A percentile compares a stretch with the other conserved stretches of the same genome.
Evolutionary conservation across 1,140 invertebrate genomes (phyloP).

Genomic region (Pseudoatta argentina): DNA sequence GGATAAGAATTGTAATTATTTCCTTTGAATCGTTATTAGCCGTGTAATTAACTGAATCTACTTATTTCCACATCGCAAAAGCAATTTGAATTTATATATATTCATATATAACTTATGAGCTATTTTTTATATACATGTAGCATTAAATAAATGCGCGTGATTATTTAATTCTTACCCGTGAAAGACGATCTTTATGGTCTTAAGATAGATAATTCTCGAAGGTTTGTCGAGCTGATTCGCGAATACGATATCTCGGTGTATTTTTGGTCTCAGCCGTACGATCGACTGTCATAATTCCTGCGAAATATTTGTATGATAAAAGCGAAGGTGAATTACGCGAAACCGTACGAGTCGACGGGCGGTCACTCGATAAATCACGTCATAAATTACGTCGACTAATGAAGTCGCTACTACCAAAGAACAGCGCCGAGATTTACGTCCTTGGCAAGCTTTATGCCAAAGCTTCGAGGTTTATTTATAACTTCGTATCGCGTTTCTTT

Average conservation of each 20-base stretch:
- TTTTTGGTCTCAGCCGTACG: not conserved
- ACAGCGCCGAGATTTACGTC: conserved; percentile 74
- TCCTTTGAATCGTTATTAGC: not conserved
- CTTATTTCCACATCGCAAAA: conserved; percentile 5
- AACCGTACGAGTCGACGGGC: conserved; percentile 49
- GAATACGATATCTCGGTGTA: not conserved
- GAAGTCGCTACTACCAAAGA: conserved; percentile 80
- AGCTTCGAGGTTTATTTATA: conserved; percentile 78
- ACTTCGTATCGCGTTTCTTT: conserved; percentile 66
- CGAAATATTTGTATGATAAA: conserved; percentile 56
- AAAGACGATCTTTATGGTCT: not conserved
- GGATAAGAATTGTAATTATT: conserved; percentile 7
- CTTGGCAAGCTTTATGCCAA: conserved; percentile 67
- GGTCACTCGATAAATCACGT: conserved; percentile 65
- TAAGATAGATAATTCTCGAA: conserved; percentile 12
- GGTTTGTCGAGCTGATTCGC: not conserved
- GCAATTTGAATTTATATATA: not conserved
- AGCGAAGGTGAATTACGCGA: conserved; percentile 36
- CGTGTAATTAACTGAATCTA: not conserved
- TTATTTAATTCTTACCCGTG: not conserved
- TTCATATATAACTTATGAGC: not conserved
- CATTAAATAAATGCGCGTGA: not conserved
- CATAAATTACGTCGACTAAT: conserved; percentile 82
- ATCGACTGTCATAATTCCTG: conserved; percentile 43
- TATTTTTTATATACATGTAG: not conserved